A percentile compares a stretch with the other conserved stretches of the same genome.
phyloP scores from a whole-genome alignment of 2,797 vertebrate species.

The Sarcophilus harrisii region DNA sequence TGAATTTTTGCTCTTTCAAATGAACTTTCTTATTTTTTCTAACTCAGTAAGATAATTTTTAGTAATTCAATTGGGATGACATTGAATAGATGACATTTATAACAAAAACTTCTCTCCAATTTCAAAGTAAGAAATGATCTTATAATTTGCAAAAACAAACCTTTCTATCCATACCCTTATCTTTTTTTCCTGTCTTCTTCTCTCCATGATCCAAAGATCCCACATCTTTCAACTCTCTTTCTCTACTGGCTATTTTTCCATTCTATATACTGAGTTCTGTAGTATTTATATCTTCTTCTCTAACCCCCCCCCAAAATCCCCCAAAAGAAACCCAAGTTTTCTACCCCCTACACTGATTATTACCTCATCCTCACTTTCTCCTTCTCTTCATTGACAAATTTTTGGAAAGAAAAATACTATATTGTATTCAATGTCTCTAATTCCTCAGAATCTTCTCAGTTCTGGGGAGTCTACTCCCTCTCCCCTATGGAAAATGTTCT shows the following conservation, averaged over 20 bases:
- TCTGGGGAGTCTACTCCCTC: background rate
- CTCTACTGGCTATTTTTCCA: background rate
- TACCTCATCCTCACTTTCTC: background rate
- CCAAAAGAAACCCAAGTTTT: background rate
- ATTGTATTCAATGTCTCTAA: background rate
- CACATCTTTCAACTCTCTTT: background rate
- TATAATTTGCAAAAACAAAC: background rate
- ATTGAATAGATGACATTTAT: too few species aligned
- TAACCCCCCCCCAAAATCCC: too few species aligned
- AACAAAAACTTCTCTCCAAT: background rate
- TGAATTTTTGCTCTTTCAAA: too few species aligned
- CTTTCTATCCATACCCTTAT: background rate
- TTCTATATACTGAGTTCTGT: background rate
- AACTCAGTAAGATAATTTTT: too few species aligned
- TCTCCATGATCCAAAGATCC: background rate
- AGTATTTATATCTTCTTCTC: background rate
- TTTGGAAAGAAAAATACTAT: background rate
- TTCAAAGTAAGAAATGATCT: background rate
- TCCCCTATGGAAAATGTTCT: background rate
- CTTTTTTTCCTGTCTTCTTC: background rate
- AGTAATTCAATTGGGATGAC: too few species aligned
- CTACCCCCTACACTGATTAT: background rate
- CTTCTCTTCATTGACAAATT: background rate
- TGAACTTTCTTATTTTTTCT: too few species aligned
- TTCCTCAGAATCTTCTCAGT: background rate